phyloP scores from a whole-genome alignment of 2,113 vertebrate genomes.

The Aepyceros melampus region DNA sequence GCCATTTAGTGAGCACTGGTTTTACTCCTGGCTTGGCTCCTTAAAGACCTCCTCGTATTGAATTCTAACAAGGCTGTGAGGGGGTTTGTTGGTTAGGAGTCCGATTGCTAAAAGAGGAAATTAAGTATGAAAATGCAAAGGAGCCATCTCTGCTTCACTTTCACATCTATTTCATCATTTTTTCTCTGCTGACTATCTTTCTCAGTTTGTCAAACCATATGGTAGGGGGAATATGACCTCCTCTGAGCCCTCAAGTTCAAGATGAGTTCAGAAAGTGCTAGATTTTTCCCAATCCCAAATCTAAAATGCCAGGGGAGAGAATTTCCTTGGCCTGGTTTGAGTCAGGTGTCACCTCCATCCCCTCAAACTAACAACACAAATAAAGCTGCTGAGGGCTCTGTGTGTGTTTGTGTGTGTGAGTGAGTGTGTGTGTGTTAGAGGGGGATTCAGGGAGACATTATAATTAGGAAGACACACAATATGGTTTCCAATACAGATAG shows the following conservation, averaged over 20 bases:
- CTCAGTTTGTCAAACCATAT: neutral
- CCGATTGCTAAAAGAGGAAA: neutral
- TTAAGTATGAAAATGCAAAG: neutral
- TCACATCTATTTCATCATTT: neutral
- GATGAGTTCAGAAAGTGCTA: neutral
- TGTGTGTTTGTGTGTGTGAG: neutral
- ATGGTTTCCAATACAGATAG: neutral
- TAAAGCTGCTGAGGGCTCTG: neutral
- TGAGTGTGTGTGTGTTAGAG: neutral
- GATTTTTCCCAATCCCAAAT: neutral
- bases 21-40: neutral
- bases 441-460: neutral
- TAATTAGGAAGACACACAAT: neutral
- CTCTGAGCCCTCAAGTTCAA: neutral
- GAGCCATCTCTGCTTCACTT: neutral
- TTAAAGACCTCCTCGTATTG: neutral
- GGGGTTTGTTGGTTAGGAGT: neutral
- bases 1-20: neutral
- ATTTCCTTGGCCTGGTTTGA: neutral
- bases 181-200: neutral
- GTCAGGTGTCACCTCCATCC: neutral
- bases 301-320: neutral
- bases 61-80: neutral
- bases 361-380: neutral
- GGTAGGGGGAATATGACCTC: neutral